Conservation (phyloP, 2,797 vertebrate genomes). For the Numenius phaeopus region DNA sequence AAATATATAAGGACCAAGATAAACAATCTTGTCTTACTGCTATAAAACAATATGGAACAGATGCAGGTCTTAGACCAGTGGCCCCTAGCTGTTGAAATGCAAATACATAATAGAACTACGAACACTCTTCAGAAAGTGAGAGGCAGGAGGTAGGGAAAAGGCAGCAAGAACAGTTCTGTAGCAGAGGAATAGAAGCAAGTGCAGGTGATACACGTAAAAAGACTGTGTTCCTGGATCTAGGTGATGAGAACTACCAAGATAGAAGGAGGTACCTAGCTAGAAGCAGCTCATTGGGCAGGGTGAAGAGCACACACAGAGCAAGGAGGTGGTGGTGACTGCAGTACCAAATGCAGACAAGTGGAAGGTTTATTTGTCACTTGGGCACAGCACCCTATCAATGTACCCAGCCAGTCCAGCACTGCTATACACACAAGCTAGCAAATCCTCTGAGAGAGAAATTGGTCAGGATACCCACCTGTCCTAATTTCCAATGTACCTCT, state of each 20-base stretch:
- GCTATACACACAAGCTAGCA: background rate
- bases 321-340: background rate
- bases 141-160: background rate
- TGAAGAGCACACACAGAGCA: background rate
- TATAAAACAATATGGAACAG: background rate
- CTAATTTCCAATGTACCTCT: background rate
- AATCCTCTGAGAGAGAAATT: background rate
- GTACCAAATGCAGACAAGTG: background rate
- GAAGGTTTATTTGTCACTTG: background rate
- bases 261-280: background rate
- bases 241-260: background rate
- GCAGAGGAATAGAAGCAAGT: background rate
- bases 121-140: background rate
- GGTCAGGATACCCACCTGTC: background rate
- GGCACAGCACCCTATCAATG: background rate
- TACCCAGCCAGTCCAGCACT: background rate
- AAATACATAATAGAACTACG: background rate
- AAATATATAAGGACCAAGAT: background rate
- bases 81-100: background rate
- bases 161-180: background rate
- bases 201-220: background rate
- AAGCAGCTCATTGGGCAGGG: background rate
- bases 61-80: background rate
- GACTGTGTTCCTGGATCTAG: background rate
- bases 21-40: background rate